Conservation (phyloP, 2,113 vertebrate species). For the Lophius piscatorius region DNA sequence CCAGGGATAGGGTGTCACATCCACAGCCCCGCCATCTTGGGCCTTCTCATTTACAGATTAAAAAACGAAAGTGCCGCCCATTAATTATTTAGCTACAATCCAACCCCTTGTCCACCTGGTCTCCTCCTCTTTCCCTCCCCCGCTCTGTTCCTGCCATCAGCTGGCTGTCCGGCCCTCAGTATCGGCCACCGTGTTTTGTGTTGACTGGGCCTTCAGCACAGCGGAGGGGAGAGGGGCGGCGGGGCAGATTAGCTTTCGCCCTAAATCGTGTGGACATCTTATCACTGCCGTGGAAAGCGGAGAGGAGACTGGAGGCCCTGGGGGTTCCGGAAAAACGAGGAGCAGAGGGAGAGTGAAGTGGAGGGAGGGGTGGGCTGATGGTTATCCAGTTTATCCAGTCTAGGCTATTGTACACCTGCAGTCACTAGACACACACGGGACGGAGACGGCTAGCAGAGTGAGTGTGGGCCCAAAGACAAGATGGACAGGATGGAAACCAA, state of each 20-base stretch:
- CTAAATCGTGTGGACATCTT: slow-evolving; percentile 92
- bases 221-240: slow-evolving; percentile 57
- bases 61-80: slow-evolving; percentile 83
- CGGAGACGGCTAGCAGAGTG: background rate
- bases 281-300: slow-evolving; percentile 84
- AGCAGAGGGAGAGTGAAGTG: slow-evolving; percentile 29
- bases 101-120: slow-evolving; percentile 63
- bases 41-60: slow-evolving; percentile 94
- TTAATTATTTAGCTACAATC: slow-evolving; percentile 87
- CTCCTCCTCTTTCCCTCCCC: slow-evolving; percentile 32
- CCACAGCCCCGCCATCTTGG: slow-evolving; percentile 57
- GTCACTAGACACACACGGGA: slow-evolving; percentile 59
- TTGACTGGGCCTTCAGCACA: slow-evolving; percentile 83
- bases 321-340: slow-evolving; percentile 65
- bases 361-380: slow-evolving; percentile 32
- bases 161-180: slow-evolving; percentile 43
- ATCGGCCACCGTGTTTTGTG: slow-evolving; percentile 78
- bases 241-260: slow-evolving; percentile 88
- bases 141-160: slow-evolving; percentile 29
- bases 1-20: slow-evolving; percentile 80
- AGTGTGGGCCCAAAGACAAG: background rate
- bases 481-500: too few relatives aligned
- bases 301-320: slow-evolving; percentile 84
- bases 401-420: slow-evolving; percentile 80
- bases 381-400: slow-evolving; percentile 65